Evolutionary conservation across 2,113 vertebrate species (phyloP), one percentile per base, ranked within the genome.

Genomic region (Dicerorhinus sumatrensis): DNA sequence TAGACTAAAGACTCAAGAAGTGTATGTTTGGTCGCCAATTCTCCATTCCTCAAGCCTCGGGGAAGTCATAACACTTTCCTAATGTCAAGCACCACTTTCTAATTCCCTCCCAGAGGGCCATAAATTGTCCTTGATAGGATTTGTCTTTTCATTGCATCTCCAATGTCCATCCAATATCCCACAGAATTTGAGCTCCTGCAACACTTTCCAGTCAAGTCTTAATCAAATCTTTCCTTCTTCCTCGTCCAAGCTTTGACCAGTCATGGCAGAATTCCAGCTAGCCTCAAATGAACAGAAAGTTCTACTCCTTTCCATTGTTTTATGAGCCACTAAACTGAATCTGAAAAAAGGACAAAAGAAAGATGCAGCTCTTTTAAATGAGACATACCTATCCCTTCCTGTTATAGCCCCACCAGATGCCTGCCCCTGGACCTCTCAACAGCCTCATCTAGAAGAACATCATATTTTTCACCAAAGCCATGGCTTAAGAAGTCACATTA

Each of bases 381-480:
- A 92, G 63, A 69, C 29, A 18, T 67, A 56, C 69, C 31, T 79
- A 27, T 31, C 31, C 18, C 39, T 94, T 84, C 65, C 36, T 87
- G 18, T 13, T 14, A 56, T 13, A 91, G 27, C 18, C 62, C n/a
- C 10, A 0, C 48, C 9, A 0, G 79, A 72, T 33, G 4, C 31
- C 60, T 76, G 48, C 56, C 58, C 46, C 36, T 76, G 69, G 73
- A 88, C 58, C 29, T 65, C 58, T 89, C 60, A 36, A 36, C 7
- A 83, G 91, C 31, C 94, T 75, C 86, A 93, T 91, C 51, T 76
- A 89, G 83, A 83, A 97, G 89, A 97, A 94, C 89, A 0, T 96
- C 91, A 82, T 92, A 97, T 98, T 98, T 98, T 93, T 97, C 98
- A 96, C 93, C 83, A 96, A 97, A 98, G 98, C 97, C 95, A 67